A percentile compares a stretch with the other conserved stretches of the same genome.
phyloP scores from a whole-genome alignment of 2,113 vertebrate species.

The Nycticorax nycticorax region DNA sequence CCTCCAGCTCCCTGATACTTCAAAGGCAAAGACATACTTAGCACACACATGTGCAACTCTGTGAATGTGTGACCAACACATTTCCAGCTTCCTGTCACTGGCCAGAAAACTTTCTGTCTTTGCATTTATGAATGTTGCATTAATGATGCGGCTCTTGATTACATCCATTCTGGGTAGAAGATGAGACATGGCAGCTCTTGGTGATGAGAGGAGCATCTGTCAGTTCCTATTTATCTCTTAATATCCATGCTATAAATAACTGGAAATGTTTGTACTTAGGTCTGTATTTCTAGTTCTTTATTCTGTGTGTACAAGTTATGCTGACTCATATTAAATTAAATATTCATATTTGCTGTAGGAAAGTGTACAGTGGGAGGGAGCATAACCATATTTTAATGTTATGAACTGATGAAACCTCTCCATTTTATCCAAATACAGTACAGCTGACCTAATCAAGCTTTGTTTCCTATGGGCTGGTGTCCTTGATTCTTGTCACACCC shows the following conservation, averaged over 20 bases:
- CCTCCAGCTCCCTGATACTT: background rate
- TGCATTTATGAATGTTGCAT: background rate
- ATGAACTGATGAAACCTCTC: background rate
- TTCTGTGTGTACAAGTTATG: background rate
- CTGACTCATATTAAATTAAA: background rate
- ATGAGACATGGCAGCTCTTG: conserved; percentile 62
- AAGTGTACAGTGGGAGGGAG: background rate
- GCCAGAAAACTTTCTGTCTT: background rate
- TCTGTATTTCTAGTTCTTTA: background rate
- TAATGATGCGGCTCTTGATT: conserved; percentile 32
- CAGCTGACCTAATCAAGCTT: background rate
- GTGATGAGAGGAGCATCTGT: conserved; percentile 56
- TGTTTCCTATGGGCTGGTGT: background rate
- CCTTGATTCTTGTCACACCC: background rate
- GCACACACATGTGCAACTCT: too few species aligned
- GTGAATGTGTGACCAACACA: background rate
- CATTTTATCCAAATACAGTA: background rate
- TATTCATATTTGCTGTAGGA: background rate
- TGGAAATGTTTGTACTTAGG: background rate
- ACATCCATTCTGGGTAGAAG: background rate
- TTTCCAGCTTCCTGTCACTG: background rate
- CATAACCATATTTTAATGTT: background rate
- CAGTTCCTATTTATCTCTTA: conserved; percentile 42
- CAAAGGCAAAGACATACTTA: background rate
- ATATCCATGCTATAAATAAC: conserved; percentile 10